phyloP scores from a whole-genome alignment of 2,888 invertebrate species.

The Heliconius aoede region DNA sequence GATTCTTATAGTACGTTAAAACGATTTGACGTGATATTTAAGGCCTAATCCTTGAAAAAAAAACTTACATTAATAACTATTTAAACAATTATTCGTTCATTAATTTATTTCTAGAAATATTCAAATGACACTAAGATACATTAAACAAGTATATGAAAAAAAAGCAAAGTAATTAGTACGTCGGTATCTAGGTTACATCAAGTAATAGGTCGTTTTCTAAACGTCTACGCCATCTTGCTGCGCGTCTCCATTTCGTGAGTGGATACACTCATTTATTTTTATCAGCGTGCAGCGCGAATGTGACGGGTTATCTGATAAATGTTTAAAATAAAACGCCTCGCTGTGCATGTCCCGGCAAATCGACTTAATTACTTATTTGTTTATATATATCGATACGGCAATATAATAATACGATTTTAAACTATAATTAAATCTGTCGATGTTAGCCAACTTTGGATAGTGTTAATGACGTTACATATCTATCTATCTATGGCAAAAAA shows the following conservation, averaged over 20 bases:
- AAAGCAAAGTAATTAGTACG: slow-evolving; percentile 18
- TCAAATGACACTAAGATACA: not conserved
- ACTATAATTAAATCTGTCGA: slow-evolving; percentile 41
- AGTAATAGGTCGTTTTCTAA: slow-evolving; percentile 29
- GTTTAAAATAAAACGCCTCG: slow-evolving; percentile 59
- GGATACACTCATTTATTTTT: slow-evolving; percentile 67
- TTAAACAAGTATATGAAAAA: not conserved
- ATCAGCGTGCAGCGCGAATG: slow-evolving; percentile 57
- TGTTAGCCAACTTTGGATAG: slow-evolving; percentile 18
- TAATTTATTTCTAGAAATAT: not conserved
- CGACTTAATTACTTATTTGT: slow-evolving; percentile 63
- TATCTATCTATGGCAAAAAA: not conserved
- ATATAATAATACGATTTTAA: slow-evolving; percentile 24
- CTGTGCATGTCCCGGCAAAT: slow-evolving; percentile 60
- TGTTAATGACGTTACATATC: slow-evolving; percentile 18
- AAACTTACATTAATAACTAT: not conserved
- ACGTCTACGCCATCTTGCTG: slow-evolving; percentile 21
- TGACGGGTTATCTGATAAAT: slow-evolving; percentile 69
- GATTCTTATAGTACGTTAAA: too few species aligned
- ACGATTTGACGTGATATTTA: not conserved
- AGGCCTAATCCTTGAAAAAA: not conserved
- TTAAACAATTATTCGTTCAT: not conserved
- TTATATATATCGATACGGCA: slow-evolving; percentile 49
- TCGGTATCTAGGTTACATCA: slow-evolving; percentile 13
- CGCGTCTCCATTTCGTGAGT: slow-evolving; percentile 47